Percentiles rank a stretch among this genome's conserved stretches.
phyloP scores from a whole-genome alignment of 2,797 vertebrate species.

The Pempheris klunzingeri region DNA sequence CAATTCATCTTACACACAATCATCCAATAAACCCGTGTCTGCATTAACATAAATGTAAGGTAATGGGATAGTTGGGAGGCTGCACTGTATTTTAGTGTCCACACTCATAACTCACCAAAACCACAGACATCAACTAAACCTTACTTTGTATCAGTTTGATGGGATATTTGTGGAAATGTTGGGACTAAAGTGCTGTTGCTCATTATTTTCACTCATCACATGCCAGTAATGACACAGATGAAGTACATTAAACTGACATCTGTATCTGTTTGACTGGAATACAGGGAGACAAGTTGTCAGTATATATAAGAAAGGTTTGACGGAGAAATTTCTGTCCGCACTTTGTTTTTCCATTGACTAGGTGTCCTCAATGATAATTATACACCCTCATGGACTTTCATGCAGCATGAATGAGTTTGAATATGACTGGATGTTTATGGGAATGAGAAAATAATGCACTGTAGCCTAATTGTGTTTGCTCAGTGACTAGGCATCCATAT shows the following conservation, averaged over 20 bases:
- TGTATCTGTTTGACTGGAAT: conserved; percentile 27
- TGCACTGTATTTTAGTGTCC: conserved; percentile 5
- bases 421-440: conserved; percentile 51
- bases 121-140: conserved; percentile 15
- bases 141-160: conserved; percentile 13
- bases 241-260: conserved; percentile 19
- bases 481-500: conserved; percentile 62
- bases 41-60: conserved; percentile 12
- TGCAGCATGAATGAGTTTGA: conserved; percentile 30
- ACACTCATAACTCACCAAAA: conserved; percentile 11
- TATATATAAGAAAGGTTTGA: conserved; percentile 3
- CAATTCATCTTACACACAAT: conserved; percentile 2
- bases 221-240: background rate
- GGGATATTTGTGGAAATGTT: conserved; percentile 37
- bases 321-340: background rate
- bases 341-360: conserved; percentile 19
- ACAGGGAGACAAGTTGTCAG: background rate
- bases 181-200: background rate
- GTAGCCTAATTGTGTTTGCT: conserved; percentile 54
- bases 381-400: conserved; percentile 26
- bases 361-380: conserved; percentile 43
- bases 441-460: conserved; percentile 49
- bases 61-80: conserved; percentile 4
- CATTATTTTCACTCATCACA: conserved; percentile 17
- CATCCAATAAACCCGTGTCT: conserved; percentile 6